Evolutionary conservation across 2,113 vertebrate genomes (phyloP).

Genomic region (Nematolebias whitei): DNA sequence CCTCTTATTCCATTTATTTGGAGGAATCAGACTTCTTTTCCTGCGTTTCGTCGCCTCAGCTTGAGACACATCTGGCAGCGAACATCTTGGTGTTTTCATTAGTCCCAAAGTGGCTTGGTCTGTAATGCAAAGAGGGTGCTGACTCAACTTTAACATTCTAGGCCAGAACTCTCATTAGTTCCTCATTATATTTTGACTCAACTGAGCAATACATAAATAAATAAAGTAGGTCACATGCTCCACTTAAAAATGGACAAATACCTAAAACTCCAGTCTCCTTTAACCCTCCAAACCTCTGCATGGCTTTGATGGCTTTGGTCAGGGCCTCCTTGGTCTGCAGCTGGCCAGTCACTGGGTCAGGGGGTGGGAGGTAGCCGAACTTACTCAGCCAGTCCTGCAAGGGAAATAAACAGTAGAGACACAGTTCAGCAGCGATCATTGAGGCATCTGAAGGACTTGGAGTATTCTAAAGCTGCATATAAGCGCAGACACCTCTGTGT

Average conservation of each 20-base stretch:
- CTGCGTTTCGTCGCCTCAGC: constrained; percentile 61
- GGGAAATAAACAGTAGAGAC: constrained; percentile 35
- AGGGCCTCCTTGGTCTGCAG: constrained; percentile 92
- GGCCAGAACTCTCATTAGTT: constrained; percentile 5
- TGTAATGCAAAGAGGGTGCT: constrained; percentile 52
- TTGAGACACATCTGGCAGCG: constrained; percentile 85
- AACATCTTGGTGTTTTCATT: constrained; percentile 96
- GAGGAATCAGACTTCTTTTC: constrained; percentile 73
- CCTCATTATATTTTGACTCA: neutral
- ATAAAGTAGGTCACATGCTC: neutral
- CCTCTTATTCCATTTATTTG: constrained; percentile 91
- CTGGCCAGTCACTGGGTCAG: constrained; percentile 85
- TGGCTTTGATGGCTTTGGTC: constrained; percentile 89
- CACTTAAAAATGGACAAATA: constrained; percentile 59
- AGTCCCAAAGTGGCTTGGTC: constrained; percentile 89
- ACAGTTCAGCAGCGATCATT: constrained; percentile 28
- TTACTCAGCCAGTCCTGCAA: constrained; percentile 93
- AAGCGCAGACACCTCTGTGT: constrained; percentile 42
- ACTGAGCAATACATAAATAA: neutral
- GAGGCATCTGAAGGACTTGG: constrained; percentile 36
- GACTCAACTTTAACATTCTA: constrained; percentile 2
- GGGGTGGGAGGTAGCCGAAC: constrained; percentile 93
- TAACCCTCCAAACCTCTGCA: constrained; percentile 95
- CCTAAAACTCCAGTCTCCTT: constrained; percentile 89
- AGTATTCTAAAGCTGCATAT: constrained; percentile 34